Conservation (phyloP, 2,113 vertebrate genomes). For the Labrus mixtus region DNA sequence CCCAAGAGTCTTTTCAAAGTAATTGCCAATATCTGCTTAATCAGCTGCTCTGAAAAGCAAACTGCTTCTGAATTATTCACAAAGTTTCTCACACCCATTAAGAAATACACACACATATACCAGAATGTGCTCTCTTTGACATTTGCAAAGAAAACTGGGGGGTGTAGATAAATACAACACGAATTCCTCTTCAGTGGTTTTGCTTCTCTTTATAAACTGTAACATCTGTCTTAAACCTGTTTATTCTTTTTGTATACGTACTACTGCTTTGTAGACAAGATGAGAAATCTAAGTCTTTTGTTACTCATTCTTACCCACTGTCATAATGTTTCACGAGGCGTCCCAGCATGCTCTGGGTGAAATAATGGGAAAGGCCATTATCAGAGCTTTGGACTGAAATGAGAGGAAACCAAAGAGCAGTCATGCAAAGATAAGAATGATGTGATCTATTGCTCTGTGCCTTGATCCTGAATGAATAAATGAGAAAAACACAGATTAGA, state of each 20-base stretch:
- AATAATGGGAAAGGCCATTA: neutral
- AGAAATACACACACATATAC: constrained; percentile 1
- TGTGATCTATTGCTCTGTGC: no score
- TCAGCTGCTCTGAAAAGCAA: constrained; percentile 31
- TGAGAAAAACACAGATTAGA: no score
- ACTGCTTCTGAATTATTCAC: constrained; percentile 10
- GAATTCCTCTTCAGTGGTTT: no score
- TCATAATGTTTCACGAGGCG: neutral
- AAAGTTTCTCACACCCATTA: neutral
- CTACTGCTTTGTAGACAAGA: no score
- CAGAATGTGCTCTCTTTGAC: neutral
- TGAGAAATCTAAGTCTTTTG: neutral
- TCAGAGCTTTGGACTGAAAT: neutral
- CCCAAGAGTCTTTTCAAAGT: constrained; percentile 19
- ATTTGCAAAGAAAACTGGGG: constrained; percentile 14
- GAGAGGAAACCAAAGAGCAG: neutral
- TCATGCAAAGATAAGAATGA: neutral
- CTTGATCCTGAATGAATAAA: no score
- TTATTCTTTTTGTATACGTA: neutral
- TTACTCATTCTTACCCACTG: neutral
- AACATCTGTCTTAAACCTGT: constrained; percentile 2
- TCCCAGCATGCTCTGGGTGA: neutral
- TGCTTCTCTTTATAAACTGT: no score
- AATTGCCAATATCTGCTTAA: constrained; percentile 35
- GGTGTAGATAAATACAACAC: neutral